Conservation (phyloP, 1,140 invertebrate genomes). For the Leptestheria dahalacensis region DNA sequence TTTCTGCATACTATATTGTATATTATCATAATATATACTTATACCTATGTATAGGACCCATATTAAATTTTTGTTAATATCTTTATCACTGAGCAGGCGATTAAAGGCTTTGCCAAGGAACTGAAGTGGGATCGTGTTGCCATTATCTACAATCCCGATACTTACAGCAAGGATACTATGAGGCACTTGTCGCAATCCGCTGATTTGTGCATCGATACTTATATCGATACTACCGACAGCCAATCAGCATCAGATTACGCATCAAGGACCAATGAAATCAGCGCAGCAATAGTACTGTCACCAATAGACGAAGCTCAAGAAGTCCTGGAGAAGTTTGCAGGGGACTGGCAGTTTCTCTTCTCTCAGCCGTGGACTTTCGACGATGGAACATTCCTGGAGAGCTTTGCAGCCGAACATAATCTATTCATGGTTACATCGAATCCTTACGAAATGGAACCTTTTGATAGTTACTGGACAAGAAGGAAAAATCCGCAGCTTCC, state of each 20-base stretch:
- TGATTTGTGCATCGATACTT: constrained; percentile 18
- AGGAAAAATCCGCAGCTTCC: constrained; percentile 15
- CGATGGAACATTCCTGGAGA: not conserved
- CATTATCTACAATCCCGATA: constrained; percentile 24
- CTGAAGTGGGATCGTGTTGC: constrained; percentile 27
- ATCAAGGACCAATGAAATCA: constrained; percentile 22
- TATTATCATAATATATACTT: too few relatives aligned
- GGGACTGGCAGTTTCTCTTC: not conserved
- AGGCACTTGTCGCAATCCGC: constrained; percentile 22
- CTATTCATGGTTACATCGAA: not conserved
- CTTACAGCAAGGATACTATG: constrained; percentile 22
- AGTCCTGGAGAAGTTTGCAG: not conserved
- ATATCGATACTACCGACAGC: constrained; percentile 16
- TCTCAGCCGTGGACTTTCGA: constrained; percentile 7
- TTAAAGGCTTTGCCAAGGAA: constrained; percentile 22
- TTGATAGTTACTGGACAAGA: constrained; percentile 13
- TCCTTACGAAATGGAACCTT: constrained; percentile 2
- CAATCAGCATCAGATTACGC: constrained; percentile 17
- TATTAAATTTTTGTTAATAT: not conserved
- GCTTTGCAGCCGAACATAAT: not conserved
- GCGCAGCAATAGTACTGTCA: constrained; percentile 18
- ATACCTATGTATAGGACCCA: too few relatives aligned
- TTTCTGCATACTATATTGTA: too few relatives aligned
- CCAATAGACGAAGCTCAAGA: constrained; percentile 14
- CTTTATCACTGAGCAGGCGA: constrained; percentile 25